Evolutionary conservation across 2,888 invertebrate genomes (phyloP), one percentile per base, ranked within the genome.

Genomic region (Ptychoptera contaminata): DNA sequence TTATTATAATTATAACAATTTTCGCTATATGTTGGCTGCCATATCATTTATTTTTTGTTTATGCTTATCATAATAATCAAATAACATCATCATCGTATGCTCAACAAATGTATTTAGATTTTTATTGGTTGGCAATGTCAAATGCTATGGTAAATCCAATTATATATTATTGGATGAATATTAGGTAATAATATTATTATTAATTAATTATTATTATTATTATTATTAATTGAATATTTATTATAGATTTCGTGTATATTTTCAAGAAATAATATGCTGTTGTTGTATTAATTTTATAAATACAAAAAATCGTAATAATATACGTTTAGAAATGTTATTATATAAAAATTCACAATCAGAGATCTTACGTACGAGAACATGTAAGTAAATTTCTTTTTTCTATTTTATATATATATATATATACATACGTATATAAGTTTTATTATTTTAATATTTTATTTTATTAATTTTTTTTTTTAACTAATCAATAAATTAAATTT

Each of bases 131-230:
- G 46, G 91, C 91, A 2, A 91, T 91, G 91, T 84, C 87, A 10
- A 88, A 90, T 58, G 82, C 88, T 1, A 88, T 88, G 85, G 87
- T 90, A 46, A 91, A 91, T 67, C 90, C 90, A 0, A 76, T 91
- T 46, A 86, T 91, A 42, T 91, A 91, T 62, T 90, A 88, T 59
- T 87, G 87, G 82, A 90, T 91, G 90, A 91, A 90, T 62, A 80
- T 83, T 53, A 78, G 82, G 82, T 82, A 37, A 42, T 35, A 12
- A 37, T n/a, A 35, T n/a, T 2, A 42, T 35, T 7, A 38, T 2
- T 29, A 15, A 15, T 15, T 11, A 34, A 16, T 14, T 34, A n/a
- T 40, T 42, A n/a, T n/a, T n/a, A n/a, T 23, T 30, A 44, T 23
- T 42, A 44, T 23, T 2, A n/a, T 11, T 34, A 39, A 42, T 14